Percentiles rank a stretch among this genome's conserved stretches.
Conservation (phyloP, 2,113 vertebrate species). For the Gnathonemus echidnorhynchus region DNA sequence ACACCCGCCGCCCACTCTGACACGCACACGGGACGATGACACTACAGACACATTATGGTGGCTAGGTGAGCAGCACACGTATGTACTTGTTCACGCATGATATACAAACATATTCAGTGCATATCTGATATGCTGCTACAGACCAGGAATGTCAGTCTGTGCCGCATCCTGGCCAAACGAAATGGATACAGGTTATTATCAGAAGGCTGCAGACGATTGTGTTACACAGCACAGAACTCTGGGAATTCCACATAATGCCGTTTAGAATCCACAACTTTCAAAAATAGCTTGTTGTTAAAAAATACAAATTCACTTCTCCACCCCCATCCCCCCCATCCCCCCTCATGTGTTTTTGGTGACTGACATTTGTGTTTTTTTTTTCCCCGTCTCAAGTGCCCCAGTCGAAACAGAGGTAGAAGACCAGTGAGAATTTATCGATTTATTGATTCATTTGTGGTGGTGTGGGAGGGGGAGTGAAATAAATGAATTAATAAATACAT, state of each 20-base stretch:
- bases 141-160: neutral
- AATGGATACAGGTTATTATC: neutral
- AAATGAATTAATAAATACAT: conserved; percentile 20
- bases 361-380: conserved; percentile 22
- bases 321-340: neutral
- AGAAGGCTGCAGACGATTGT: neutral
- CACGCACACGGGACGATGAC: neutral
- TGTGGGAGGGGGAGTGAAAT: neutral
- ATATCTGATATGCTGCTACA: neutral
- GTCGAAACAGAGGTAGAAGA: conserved; percentile 24
- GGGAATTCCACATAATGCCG: neutral
- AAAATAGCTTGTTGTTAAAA: neutral
- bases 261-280: neutral
- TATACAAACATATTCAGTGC: neutral
- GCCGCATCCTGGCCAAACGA: neutral
- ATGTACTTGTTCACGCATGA: neutral
- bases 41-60: neutral
- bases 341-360: conserved; percentile 21
- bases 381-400: conserved; percentile 23
- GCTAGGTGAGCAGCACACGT: neutral
- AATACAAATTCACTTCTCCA: neutral
- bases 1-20: neutral
- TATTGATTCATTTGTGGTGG: conserved; percentile 27
- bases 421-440: conserved; percentile 23
- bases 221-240: neutral